phyloP scores from a whole-genome alignment of 2,113 vertebrate genomes.

The Corythornis vintsioides region DNA sequence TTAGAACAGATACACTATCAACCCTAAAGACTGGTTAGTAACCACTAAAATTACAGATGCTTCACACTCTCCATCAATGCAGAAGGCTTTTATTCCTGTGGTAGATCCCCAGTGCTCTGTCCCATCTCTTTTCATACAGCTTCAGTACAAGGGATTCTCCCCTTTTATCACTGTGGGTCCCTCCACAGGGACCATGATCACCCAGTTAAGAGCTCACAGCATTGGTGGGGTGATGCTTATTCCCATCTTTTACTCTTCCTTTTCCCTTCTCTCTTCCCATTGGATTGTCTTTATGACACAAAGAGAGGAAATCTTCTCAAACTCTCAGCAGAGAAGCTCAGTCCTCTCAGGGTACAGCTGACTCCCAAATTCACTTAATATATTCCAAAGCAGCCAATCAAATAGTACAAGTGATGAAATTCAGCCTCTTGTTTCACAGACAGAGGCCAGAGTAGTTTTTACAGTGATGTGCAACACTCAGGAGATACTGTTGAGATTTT shows the following conservation, averaged over 20 bases:
- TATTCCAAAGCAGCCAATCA: not conserved
- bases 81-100: not conserved
- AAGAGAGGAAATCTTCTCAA: not conserved
- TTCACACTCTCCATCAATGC: not conserved
- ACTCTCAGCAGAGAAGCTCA: rapidly evolving
- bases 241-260: not conserved
- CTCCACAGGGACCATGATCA: not conserved
- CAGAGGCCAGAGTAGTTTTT: not conserved
- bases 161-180: not conserved
- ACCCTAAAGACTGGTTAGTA: not conserved
- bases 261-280: not conserved
- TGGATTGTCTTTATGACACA: not conserved
- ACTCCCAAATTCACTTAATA: not conserved
- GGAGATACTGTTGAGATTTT: not conserved
- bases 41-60: not conserved
- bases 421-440: not conserved
- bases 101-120: not conserved
- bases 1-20: not conserved
- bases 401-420: not conserved
- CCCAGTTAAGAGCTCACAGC: not conserved
- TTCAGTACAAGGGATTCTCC: not conserved
- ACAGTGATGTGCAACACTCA: not conserved
- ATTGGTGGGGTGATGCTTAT: not conserved
- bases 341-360: not conserved
- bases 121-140: not conserved